Percentiles rank a stretch among this genome's conserved stretches.
These are phyloP conservation scores for Scalopus aquaticus DNA, from an alignment of 2,113 vertebrate genomes.

Conservation along the genomic window DNA sequence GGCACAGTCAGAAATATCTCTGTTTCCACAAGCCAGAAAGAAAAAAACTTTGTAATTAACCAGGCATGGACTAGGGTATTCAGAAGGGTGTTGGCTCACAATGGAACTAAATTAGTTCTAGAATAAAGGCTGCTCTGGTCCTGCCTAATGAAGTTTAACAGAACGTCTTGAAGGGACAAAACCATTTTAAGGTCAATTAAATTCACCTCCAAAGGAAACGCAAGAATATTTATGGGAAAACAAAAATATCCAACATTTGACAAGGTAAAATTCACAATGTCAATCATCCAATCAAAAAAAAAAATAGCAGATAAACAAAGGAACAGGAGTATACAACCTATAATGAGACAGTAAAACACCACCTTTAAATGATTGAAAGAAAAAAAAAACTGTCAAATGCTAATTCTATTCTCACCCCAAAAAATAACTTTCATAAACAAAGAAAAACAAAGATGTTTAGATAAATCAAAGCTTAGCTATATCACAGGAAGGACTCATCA, in stretches of 20 bases:
- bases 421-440: background rate
- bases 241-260: background rate
- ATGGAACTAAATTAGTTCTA: constrained; percentile 4
- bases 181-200: constrained; percentile 30
- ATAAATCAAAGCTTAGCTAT: background rate
- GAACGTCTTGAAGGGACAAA: background rate
- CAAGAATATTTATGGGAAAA: background rate
- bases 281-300: constrained; percentile 13
- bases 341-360: constrained; percentile 23
- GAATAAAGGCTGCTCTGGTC: background rate
- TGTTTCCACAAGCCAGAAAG: background rate
- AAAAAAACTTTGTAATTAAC: background rate
- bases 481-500: background rate
- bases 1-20: background rate
- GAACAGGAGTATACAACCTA: background rate
- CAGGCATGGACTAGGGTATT: background rate
- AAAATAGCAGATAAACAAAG: constrained; percentile 15
- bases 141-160: background rate
- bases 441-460: constrained; percentile 15
- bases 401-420: background rate
- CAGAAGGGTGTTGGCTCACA: background rate
- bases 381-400: background rate
- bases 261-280: background rate
- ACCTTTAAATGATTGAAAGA: constrained; percentile 40
- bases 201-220: background rate